phyloP scores from a whole-genome alignment of 1,140 invertebrate genomes.

The Pogonus chalceus region DNA sequence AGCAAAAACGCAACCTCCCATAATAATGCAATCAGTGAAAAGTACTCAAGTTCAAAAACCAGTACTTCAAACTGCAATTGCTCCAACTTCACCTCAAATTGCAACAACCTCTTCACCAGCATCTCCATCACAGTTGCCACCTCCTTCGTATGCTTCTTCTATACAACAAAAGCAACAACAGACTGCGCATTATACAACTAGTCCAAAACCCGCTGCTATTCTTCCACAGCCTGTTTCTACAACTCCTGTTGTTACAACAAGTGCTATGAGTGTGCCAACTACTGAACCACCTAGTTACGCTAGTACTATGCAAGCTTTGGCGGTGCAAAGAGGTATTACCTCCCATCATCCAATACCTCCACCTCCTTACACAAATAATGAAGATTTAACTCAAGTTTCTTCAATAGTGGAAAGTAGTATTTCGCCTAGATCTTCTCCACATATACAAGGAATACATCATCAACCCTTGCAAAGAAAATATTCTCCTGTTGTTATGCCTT shows the following conservation, averaged over 20 bases:
- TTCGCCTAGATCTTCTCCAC: constrained; percentile 38
- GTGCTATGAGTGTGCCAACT: constrained; percentile 53
- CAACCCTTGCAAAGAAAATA: constrained; percentile 52
- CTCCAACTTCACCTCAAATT: constrained; percentile 64
- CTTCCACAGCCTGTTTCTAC: constrained; percentile 43
- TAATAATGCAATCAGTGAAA: constrained; percentile 93
- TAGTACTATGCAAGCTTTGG: constrained; percentile 78
- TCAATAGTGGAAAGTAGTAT: constrained; percentile 36
- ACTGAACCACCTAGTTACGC: constrained; percentile 87
- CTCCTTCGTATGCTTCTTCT: constrained; percentile 69
- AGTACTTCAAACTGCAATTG: constrained; percentile 84
- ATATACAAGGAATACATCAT: constrained; percentile 43
- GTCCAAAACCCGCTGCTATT: constrained; percentile 44
- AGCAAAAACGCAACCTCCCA: constrained; percentile 77
- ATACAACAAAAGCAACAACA: constrained; percentile 59
- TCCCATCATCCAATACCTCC: constrained; percentile 61
- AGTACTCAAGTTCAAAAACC: constrained; percentile 92
- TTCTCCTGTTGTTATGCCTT: constrained; percentile 42
- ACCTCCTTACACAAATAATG: constrained; percentile 46
- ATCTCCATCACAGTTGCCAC: constrained; percentile 49
- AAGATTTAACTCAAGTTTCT: constrained; percentile 30
- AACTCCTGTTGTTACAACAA: constrained; percentile 21
- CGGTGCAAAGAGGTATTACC: constrained; percentile 47
- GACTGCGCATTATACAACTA: constrained; percentile 39
- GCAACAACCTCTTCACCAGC: constrained; percentile 38